A percentile compares a stretch with the other conserved stretches of the same genome.
These are phyloP conservation scores for Phalanger gymnotis DNA, from an alignment of 2,797 vertebrate genomes.

Conservation along the genomic window DNA sequence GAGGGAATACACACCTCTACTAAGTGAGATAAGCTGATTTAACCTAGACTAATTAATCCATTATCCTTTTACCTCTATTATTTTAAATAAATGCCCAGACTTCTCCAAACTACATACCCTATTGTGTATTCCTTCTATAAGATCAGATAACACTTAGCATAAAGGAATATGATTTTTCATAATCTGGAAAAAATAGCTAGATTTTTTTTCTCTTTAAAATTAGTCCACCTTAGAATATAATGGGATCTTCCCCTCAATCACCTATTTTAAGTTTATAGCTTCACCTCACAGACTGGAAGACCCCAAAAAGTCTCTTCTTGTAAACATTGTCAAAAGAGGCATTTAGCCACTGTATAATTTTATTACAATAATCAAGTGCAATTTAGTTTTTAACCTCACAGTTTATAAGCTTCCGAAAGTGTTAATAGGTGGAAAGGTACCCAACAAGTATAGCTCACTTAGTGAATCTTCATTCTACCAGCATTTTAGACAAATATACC, in stretches of 20 bases:
- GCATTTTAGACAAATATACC: constrained; percentile 93
- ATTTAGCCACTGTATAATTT: neutral
- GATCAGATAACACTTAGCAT: neutral
- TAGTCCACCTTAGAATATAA: neutral
- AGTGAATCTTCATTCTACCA: constrained; percentile 96
- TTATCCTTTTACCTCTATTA: neutral
- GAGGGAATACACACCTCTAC: neutral
- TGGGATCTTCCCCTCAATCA: neutral
- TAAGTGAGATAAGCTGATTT: neutral
- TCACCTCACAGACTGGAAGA: neutral
- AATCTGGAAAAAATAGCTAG: neutral
- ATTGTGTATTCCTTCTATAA: neutral
- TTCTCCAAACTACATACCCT: neutral
- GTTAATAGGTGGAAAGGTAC: constrained; percentile 94
- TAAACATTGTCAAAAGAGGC: neutral
- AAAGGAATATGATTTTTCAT: neutral
- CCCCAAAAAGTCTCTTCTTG: neutral
- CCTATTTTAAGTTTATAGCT: neutral
- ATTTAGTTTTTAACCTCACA: neutral
- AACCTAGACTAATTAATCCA: neutral
- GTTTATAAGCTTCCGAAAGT: constrained; percentile 85
- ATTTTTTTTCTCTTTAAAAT: neutral
- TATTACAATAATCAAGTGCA: neutral
- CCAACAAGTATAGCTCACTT: constrained; percentile 95
- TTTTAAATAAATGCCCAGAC: neutral